These are phyloP conservation scores for Ectemnius continuus DNA, from an alignment of 2,888 invertebrate species.

Conservation along the genomic window DNA sequence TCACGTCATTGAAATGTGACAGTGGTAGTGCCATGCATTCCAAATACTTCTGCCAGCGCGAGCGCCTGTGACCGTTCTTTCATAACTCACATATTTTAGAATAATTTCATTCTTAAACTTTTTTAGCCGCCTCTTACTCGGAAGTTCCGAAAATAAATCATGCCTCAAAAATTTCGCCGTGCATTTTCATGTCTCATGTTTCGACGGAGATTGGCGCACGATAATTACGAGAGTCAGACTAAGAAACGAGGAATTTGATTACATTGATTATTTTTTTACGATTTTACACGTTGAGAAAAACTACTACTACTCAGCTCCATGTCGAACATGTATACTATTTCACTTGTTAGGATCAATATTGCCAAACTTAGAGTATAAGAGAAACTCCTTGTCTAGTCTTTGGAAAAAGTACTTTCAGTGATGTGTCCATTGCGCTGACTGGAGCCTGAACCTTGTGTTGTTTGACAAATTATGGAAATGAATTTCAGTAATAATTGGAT, in stretches of 20 bases:
- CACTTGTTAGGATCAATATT: slow-evolving; percentile 51
- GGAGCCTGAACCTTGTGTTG: slow-evolving; percentile 49
- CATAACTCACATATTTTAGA: slow-evolving; percentile 47
- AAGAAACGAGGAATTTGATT: slow-evolving; percentile 36
- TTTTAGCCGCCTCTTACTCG: slow-evolving; percentile 41
- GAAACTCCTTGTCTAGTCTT: slow-evolving; percentile 44
- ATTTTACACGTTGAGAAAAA: slow-evolving; percentile 52
- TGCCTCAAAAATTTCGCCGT: slow-evolving; percentile 16
- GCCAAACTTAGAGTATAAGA: slow-evolving; percentile 53
- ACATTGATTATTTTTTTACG: slow-evolving; percentile 52
- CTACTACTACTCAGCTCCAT: slow-evolving; percentile 38
- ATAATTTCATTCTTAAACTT: slow-evolving; percentile 37
- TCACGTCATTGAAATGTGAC: slow-evolving; percentile 50
- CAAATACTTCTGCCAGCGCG: slow-evolving; percentile 59
- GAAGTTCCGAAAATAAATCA: slow-evolving; percentile 27
- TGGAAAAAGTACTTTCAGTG: slow-evolving; percentile 35
- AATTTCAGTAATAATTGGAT: background rate
- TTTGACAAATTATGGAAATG: slow-evolving; percentile 20
- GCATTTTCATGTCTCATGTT: slow-evolving; percentile 27
- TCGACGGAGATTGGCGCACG: slow-evolving; percentile 26
- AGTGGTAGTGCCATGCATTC: slow-evolving; percentile 64
- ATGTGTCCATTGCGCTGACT: slow-evolving; percentile 41
- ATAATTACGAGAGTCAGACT: slow-evolving; percentile 12
- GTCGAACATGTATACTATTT: slow-evolving; percentile 53
- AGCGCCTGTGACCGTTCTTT: slow-evolving; percentile 46